These are phyloP conservation scores for Podiceps cristatus DNA, from an alignment of 2,113 vertebrate species.

Conservation along the genomic window DNA sequence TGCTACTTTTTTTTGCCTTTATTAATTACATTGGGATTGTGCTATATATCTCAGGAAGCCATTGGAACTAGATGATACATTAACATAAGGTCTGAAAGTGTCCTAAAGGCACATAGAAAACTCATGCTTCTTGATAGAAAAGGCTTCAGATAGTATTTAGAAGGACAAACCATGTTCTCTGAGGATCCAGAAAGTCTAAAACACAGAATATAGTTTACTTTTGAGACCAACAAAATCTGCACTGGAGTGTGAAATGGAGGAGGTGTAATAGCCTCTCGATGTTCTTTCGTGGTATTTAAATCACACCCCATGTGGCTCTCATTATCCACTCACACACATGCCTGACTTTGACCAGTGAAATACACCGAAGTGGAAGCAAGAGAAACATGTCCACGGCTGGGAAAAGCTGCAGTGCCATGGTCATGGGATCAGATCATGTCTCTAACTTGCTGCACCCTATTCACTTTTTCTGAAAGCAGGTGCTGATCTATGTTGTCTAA, in stretches of 20 bases:
- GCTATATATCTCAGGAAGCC: background rate
- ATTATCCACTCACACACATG: background rate
- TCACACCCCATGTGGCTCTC: background rate
- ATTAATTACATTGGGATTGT: background rate
- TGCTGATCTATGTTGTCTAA: background rate
- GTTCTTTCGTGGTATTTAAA: background rate
- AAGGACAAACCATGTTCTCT: background rate
- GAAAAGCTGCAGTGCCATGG: background rate
- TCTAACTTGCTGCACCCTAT: background rate
- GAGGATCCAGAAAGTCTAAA: background rate
- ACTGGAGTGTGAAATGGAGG: background rate
- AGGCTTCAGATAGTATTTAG: background rate
- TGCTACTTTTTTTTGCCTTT: background rate
- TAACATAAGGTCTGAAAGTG: background rate
- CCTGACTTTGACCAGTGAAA: background rate
- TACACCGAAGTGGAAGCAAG: background rate
- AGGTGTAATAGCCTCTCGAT: background rate
- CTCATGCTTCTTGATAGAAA: background rate
- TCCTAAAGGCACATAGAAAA: background rate
- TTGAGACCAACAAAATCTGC: background rate
- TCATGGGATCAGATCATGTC: background rate
- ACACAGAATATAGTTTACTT: background rate
- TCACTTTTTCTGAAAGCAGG: background rate
- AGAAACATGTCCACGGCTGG: fast-evolving
- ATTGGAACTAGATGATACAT: background rate